Evolutionary conservation across 2,113 vertebrate genomes (phyloP).

Genomic region (Hylia prasina): DNA sequence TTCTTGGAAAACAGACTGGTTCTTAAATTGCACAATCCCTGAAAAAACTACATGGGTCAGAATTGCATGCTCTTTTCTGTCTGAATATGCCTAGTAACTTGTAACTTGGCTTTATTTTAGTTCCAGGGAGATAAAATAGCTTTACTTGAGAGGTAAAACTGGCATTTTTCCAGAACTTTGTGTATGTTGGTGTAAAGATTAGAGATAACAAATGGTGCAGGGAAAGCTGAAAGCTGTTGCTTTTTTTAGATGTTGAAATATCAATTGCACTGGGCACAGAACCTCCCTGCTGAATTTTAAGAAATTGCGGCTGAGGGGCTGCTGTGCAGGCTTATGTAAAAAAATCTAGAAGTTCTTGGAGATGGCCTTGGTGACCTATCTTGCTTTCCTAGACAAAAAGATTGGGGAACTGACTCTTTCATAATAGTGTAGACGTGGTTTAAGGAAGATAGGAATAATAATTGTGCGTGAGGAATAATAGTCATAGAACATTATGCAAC

Average conservation of each 20-base stretch:
- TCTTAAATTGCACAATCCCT: slow-evolving; percentile 42
- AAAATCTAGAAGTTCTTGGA: neutral
- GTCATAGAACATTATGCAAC: neutral
- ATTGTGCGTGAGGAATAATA: neutral
- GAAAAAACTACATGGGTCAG: neutral
- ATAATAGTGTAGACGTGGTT: neutral
- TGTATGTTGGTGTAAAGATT: neutral
- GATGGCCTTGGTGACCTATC: neutral
- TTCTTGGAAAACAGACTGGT: neutral
- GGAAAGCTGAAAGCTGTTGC: neutral
- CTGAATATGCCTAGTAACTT: slow-evolving; percentile 10
- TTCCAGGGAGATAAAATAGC: neutral
- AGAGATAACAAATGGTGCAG: neutral
- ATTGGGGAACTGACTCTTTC: neutral
- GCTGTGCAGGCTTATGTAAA: neutral
- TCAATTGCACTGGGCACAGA: neutral
- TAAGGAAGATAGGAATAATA: neutral
- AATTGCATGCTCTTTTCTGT: neutral
- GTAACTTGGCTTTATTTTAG: slow-evolving; percentile 33
- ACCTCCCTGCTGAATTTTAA: neutral
- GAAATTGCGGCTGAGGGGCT: neutral
- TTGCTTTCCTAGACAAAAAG: neutral
- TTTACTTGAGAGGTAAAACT: neutral
- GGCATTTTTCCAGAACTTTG: neutral
- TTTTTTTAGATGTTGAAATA: neutral